Base-by-base conservation (phyloP, 2,888 invertebrate genomes). In the Gortyna flavago region DNA sequence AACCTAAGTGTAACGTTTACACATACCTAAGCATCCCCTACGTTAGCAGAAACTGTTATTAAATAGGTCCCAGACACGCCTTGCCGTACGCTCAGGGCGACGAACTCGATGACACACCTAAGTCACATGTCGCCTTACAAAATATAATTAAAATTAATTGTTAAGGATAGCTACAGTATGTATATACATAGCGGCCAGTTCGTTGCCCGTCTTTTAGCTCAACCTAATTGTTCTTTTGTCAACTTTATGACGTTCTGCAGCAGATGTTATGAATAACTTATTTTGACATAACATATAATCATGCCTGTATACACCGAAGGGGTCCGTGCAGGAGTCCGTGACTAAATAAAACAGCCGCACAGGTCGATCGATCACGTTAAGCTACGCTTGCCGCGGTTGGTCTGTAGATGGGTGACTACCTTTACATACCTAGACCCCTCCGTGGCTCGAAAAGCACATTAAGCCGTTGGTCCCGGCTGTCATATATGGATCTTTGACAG, bases 41-140 rank as follows among this genome's bases (percentile, higher is more conserved):
- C 9, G 51, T 65, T 25, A 66, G 29, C 21, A n/a, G 41, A 29
- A 35, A 35, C 29, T 21, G 41, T 75, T 81, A 80, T 75, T 81
- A 80, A 81, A 81, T 81, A 81, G 75, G 65, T 69, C 65, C 75
- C n/a, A 61, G 69, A 8, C 65, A 75, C 65, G 69, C 80, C n/a
- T n/a, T 11, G 51, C n/a, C 9, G 13, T 80, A 35, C 66, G 25
- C 35, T 38, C 9, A 16, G 80, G 75, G 65, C 69, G 1, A 61
- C 18, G 81, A 80, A 75, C 80, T 75, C 29, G 1, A 75, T 61
- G 51, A 75, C 35, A 61, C 75, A 81, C 65, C 69, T 70, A 38
- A 65, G 66, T 67, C 79, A 38, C 72, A 44, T 80, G 35, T 79
- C 44, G 25, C 16, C 7, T 35, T 41, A 72, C 18, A 21, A 70